Conservation (phyloP, 2,113 vertebrate species). For the Pelecanus crispus region DNA sequence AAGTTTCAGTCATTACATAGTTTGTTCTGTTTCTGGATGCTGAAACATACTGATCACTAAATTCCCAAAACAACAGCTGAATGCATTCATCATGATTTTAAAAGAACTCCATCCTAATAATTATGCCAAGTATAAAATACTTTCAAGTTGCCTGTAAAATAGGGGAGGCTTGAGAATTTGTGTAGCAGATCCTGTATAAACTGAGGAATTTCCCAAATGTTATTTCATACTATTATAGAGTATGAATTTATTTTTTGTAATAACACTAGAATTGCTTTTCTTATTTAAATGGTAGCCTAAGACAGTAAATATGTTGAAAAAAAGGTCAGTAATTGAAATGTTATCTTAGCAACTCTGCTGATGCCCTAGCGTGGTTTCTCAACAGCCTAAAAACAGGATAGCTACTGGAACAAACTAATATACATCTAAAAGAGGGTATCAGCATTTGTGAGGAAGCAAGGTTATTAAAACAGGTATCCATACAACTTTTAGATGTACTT, state of each 20-base stretch:
- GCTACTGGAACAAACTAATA: neutral
- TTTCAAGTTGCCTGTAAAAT: neutral
- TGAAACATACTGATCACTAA: neutral
- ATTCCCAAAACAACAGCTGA: conserved; percentile 22
- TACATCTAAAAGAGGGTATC: neutral
- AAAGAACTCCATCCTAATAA: conserved; percentile 1
- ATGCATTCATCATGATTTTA: neutral
- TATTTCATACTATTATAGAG: neutral
- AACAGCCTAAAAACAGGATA: neutral
- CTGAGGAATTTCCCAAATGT: neutral
- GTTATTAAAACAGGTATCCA: neutral
- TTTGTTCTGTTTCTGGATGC: neutral
- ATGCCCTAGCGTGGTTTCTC: neutral
- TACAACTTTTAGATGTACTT: neutral
- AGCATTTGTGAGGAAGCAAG: neutral
- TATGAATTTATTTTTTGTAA: neutral
- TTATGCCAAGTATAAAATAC: conserved; percentile 31
- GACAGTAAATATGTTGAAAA: neutral
- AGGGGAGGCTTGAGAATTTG: neutral
- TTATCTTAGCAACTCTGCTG: neutral
- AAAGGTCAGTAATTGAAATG: neutral
- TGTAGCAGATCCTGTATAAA: neutral
- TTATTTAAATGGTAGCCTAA: neutral
- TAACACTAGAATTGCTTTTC: neutral
- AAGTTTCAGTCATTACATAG: neutral